A percentile compares a stretch with the other conserved stretches of the same genome.
Conservation (phyloP, 2,113 vertebrate genomes). For the Baryphthengus martii region DNA sequence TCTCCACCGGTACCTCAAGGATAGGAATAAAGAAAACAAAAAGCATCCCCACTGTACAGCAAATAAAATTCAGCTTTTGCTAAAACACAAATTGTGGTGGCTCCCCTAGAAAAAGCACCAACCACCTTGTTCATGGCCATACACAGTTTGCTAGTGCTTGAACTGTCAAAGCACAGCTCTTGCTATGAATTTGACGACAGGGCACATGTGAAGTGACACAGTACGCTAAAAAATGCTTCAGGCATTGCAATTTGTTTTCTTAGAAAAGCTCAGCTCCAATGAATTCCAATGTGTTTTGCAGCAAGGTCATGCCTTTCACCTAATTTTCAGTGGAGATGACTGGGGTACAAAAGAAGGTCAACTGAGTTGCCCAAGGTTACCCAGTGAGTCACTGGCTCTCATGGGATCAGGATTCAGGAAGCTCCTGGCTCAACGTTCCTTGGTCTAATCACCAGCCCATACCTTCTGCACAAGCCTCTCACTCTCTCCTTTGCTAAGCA, state of each 20-base stretch:
- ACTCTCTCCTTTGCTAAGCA: background rate
- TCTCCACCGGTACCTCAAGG: background rate
- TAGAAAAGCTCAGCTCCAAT: background rate
- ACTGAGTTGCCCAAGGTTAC: conserved; percentile 37
- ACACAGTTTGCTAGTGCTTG: background rate
- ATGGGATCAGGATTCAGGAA: background rate
- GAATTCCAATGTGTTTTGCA: conserved; percentile 56
- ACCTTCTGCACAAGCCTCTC: background rate
- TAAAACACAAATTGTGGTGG: background rate
- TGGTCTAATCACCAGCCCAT: background rate
- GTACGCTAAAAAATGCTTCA: conserved; percentile 34
- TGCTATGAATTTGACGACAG: conserved; percentile 30
- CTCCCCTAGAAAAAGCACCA: background rate
- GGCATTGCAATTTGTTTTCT: conserved; percentile 60
- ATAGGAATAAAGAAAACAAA: background rate
- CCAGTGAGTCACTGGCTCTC: conserved; percentile 39
- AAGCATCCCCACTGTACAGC: accelerated
- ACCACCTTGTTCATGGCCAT: background rate
- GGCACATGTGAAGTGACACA: conserved; percentile 20
- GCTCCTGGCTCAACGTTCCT: background rate
- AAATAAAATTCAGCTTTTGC: background rate
- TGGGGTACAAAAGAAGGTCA: conserved; percentile 51
- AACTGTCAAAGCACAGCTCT: conserved; percentile 10
- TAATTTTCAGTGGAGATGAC: conserved; percentile 57
- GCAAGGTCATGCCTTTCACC: conserved; percentile 60